Evolutionary conservation across 2,797 vertebrate species (phyloP).

Genomic region (Moxostoma hubbsi): DNA sequence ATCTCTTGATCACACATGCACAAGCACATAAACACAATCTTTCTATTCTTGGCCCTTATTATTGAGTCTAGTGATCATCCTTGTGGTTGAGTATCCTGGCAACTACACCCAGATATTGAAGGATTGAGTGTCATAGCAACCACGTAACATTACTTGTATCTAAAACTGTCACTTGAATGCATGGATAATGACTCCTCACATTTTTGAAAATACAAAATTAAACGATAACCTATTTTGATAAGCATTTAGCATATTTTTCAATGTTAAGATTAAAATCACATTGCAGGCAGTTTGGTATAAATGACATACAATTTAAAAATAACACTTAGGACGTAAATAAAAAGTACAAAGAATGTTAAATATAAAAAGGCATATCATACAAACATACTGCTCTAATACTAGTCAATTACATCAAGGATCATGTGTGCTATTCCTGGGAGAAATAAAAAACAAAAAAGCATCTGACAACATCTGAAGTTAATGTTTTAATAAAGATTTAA

Average conservation of each 20-base stretch:
- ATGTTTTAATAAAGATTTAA: not conserved
- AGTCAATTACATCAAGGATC: constrained; percentile 3
- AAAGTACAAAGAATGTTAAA: not conserved
- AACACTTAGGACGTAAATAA: constrained; percentile 9
- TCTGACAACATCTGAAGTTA: too few species aligned
- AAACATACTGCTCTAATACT: constrained; percentile 34
- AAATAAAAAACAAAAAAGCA: not conserved
- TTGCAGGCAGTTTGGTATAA: constrained; percentile 1
- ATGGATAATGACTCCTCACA: not conserved
- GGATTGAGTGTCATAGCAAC: constrained; percentile 17
- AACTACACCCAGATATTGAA: constrained; percentile 46
- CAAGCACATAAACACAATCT: constrained; percentile 30
- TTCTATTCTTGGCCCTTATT: constrained; percentile 52
- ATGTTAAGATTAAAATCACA: constrained; percentile 9
- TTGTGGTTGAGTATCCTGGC: constrained; percentile 48
- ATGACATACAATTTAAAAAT: constrained; percentile 28
- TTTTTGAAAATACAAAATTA: not conserved
- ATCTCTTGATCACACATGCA: constrained; percentile 21
- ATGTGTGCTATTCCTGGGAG: not conserved
- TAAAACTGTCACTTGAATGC: constrained; percentile 6
- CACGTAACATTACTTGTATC: constrained; percentile 16
- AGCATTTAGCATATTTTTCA: not conserved
- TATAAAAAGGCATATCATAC: constrained; percentile 13
- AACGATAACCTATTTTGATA: too few species aligned
- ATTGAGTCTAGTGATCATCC: constrained; percentile 39